Conservation (phyloP, 2,113 vertebrate genomes). For the Cettia cetti region DNA sequence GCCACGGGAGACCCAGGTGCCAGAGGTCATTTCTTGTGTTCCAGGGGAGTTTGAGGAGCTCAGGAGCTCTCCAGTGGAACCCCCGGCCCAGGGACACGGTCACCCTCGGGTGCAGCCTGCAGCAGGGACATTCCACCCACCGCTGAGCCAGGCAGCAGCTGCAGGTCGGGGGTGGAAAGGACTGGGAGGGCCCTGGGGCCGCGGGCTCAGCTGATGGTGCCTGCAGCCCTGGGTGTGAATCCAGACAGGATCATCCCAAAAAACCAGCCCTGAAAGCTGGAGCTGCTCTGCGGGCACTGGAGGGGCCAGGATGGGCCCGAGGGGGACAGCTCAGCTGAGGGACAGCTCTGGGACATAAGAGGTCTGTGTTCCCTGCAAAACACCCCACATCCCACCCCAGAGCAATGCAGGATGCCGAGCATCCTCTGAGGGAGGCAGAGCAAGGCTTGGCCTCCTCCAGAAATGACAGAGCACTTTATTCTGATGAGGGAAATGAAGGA, state of each 20-base stretch:
- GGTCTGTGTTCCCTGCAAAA: background rate
- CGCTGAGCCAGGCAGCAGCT: background rate
- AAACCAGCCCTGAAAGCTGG: background rate
- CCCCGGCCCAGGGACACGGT: rapidly evolving
- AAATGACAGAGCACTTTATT: background rate
- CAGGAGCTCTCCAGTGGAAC: background rate
- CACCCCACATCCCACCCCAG: rapidly evolving
- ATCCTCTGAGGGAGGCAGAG: background rate
- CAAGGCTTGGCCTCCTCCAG: background rate
- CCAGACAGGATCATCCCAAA: background rate
- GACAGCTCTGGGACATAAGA: background rate
- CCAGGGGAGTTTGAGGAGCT: background rate
- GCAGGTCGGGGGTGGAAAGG: background rate
- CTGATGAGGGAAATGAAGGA: background rate
- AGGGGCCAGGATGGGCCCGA: background rate
- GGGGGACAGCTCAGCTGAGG: background rate
- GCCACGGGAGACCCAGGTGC: rapidly evolving
- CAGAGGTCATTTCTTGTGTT: background rate
- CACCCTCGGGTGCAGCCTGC: background rate
- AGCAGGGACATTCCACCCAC: background rate
- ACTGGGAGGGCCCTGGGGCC: background rate
- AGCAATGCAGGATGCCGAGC: background rate
- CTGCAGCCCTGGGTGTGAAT: background rate
- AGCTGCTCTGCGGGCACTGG: background rate
- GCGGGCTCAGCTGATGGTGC: rapidly evolving